phyloP scores from a whole-genome alignment of 2,113 vertebrate species.

The Dendrocopos noguchii region DNA sequence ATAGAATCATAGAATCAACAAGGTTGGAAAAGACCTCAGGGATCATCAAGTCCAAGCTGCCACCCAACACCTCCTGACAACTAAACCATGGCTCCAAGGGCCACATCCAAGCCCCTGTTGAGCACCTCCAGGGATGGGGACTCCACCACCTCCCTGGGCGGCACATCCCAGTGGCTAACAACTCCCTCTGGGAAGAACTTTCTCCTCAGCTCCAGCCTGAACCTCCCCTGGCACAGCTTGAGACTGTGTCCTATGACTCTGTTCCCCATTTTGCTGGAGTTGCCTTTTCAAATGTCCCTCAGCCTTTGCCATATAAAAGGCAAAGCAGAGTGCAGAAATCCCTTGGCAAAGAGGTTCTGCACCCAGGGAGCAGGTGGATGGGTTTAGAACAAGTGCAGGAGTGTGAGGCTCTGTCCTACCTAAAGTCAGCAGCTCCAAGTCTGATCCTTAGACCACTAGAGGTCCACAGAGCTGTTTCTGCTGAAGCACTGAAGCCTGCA shows the following conservation, averaged over 20 bases:
- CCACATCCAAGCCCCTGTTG: too few relatives aligned
- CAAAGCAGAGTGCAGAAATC: not conserved
- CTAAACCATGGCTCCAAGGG: too few relatives aligned
- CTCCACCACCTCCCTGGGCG: too few relatives aligned
- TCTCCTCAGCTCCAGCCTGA: too few relatives aligned
- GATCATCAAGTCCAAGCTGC: too few relatives aligned
- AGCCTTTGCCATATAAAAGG: not conserved
- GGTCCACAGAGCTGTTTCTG: conserved; percentile 64
- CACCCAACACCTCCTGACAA: too few relatives aligned
- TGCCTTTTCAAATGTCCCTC: not conserved
- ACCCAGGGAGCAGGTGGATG: not conserved
- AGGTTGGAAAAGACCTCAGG: too few relatives aligned
- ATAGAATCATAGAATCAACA: too few relatives aligned
- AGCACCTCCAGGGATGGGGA: too few relatives aligned
- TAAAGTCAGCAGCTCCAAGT: not conserved
- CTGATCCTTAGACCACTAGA: conserved; percentile 59
- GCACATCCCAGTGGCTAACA: too few relatives aligned
- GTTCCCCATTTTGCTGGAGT: not conserved
- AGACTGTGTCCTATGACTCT: not conserved
- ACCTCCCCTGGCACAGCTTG: too few relatives aligned
- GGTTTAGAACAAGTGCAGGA: not conserved
- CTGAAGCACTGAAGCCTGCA: not conserved
- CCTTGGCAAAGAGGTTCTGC: not conserved
- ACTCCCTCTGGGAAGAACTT: too few relatives aligned
- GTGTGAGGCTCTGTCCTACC: not conserved